phyloP scores from a whole-genome alignment of 2,113 vertebrate species.

The Macroglossus sobrinus region DNA sequence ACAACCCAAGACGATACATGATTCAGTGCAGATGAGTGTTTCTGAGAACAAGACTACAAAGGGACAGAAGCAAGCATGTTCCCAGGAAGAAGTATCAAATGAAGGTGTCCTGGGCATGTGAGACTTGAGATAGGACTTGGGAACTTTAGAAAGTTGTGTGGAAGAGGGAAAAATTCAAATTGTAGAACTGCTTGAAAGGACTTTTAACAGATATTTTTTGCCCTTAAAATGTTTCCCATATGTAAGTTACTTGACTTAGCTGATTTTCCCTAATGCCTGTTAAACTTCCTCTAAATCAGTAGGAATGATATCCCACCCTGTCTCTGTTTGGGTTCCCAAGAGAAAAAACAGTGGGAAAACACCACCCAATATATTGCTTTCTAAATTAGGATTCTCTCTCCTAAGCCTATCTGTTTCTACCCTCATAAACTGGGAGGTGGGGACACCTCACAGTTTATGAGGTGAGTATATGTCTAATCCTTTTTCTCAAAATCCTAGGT shows the following conservation, averaged over 20 bases:
- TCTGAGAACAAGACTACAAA: neutral
- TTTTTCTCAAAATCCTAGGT: neutral
- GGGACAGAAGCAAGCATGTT: neutral
- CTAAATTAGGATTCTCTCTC: neutral
- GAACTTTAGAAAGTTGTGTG: neutral
- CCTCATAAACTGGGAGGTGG: neutral
- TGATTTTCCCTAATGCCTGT: neutral
- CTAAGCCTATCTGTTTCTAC: neutral
- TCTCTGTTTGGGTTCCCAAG: neutral
- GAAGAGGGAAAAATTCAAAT: neutral
- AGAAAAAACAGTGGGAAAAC: neutral
- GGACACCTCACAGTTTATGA: neutral
- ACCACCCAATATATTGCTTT: neutral
- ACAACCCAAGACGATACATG: neutral
- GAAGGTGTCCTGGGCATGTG: neutral
- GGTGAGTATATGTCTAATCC: neutral
- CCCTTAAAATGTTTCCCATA: neutral
- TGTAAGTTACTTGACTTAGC: neutral
- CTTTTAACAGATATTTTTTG: neutral
- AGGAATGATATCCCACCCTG: neutral
- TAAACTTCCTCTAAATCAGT: neutral
- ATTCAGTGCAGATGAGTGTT: neutral
- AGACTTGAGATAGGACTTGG: neutral
- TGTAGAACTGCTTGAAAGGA: neutral
- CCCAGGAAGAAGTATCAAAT: neutral